Base-by-base conservation (phyloP, 2,888 invertebrate species). In the Neoascia interrupta region DNA sequence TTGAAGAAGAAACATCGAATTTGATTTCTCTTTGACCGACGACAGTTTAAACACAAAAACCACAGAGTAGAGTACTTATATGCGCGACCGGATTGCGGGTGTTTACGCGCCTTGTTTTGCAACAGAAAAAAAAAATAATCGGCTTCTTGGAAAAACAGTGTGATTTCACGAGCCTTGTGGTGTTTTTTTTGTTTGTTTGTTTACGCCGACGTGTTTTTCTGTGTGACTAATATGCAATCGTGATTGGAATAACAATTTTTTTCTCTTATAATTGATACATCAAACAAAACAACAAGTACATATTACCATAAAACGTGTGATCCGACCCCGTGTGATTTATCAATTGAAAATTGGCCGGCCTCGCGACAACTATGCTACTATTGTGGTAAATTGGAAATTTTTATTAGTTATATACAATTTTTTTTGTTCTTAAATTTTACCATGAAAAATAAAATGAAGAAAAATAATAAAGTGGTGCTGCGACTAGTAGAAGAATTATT, bases 371-470 rank as follows among this genome's bases (percentile, higher is more conserved):
- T 69, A 75, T 75, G 72, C 49, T 64, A 43, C 31, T 64, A 43
- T 73, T 64, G 75, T 75, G 75, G 75, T 75, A 70, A 75, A 63
- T 75, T 75, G 28, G 36, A n/a, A 63, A 41, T 28, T 69, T 68
- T 23, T 63, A 31, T 18, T 19, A 34, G 8, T 34, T 26, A 18
- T 41, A 8, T 37, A 16, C 19, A 28, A 34, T 56, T 41, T 47
- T 11, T 49, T 18, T 16, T 47, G 2, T 37, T 26, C 6, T 31
- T 10, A 43, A 69, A 41, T 37, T 47, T 26, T 37, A 4, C 28
- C 13, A 51, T 49, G 18, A 21, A 56, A 39, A 49, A 58, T 53
- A 49, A 53, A 36, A 53, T 23, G 13, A 39, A 28, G 4, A 16
- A 43, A 28, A 54, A 36, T 34, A 16, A 49, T 26, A 8, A 51